A percentile compares a stretch with the other conserved stretches of the same genome.
Conservation (phyloP, 2,888 invertebrate genomes). For the Sclerodermus sp. region DNA sequence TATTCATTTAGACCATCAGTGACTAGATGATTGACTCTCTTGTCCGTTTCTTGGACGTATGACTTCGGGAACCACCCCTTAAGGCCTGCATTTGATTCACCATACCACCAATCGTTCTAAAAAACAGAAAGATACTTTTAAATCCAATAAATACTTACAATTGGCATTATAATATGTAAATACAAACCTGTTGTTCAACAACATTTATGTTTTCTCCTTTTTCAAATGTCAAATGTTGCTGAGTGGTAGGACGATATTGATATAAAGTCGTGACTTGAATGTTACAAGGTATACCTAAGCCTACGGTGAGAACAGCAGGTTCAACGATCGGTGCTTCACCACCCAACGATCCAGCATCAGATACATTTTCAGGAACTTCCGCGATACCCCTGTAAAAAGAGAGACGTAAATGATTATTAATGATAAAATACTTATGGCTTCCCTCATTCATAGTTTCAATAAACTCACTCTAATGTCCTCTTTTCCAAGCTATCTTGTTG, state of each 20-base stretch:
- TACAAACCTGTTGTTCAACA: constrained; percentile 60
- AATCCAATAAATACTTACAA: neutral
- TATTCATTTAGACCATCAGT: constrained; percentile 66
- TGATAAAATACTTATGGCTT: neutral
- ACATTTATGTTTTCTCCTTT: constrained; percentile 66
- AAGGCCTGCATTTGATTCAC: constrained; percentile 59
- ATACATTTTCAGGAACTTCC: constrained; percentile 69
- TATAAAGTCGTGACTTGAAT: constrained; percentile 61
- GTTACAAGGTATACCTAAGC: constrained; percentile 54
- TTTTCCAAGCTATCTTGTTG: constrained; percentile 52
- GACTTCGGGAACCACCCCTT: constrained; percentile 67
- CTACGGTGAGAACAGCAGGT: constrained; percentile 47
- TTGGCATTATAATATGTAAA: neutral
- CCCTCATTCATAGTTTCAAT: neutral
- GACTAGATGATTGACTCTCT: constrained; percentile 31
- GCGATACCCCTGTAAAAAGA: constrained; percentile 67
- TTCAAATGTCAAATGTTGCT: constrained; percentile 64
- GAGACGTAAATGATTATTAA: neutral
- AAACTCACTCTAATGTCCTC: constrained; percentile 61
- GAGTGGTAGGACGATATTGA: constrained; percentile 65
- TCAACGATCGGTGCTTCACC: constrained; percentile 46
- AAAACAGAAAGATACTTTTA: neutral
- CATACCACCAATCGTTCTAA: constrained; percentile 69
- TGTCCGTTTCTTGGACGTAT: constrained; percentile 57
- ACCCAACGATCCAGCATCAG: constrained; percentile 58